Conservation (phyloP, 2,113 vertebrate genomes). For the Neodontobutis hainanensis region DNA sequence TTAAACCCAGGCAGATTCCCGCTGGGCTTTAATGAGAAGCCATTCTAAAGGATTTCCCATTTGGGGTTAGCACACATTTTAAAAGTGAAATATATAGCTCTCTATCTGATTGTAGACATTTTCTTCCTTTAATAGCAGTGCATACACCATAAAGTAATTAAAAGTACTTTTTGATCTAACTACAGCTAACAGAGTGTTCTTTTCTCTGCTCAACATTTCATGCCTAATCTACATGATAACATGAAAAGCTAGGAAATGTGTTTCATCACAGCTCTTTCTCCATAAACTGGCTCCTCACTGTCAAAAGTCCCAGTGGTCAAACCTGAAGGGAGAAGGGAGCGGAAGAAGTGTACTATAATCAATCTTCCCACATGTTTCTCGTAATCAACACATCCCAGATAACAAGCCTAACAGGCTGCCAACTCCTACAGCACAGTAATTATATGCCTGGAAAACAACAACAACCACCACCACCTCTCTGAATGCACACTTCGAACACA, state of each 20-base stretch:
- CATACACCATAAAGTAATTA: constrained; percentile 1
- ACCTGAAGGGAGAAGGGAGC: constrained; percentile 23
- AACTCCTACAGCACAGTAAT: constrained; percentile 66
- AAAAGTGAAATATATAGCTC: not conserved
- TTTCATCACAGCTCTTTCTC: not conserved
- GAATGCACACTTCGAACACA: constrained; percentile 22
- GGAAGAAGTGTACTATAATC: constrained; percentile 30
- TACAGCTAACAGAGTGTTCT: not conserved
- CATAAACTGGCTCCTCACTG: constrained; percentile 8
- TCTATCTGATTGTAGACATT: not conserved
- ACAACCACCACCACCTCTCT: constrained; percentile 31
- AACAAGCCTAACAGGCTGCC: constrained; percentile 64
- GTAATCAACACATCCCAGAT: constrained; percentile 62
- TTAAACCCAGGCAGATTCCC: too few relatives aligned
- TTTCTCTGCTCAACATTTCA: constrained; percentile 1
- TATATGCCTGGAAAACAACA: constrained; percentile 65
- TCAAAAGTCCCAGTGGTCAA: constrained; percentile 32
- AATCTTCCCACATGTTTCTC: constrained; percentile 57
- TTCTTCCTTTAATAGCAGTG: not conserved
- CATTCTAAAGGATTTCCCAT: too few relatives aligned
- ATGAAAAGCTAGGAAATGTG: not conserved
- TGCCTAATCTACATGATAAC: constrained; percentile 7
- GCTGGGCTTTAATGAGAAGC: too few relatives aligned
- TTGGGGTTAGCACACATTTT: too few relatives aligned
- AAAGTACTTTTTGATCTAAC: constrained; percentile 4